Conservation (phyloP, 30 jellyfish, hydroid and myxozoan species). For the Cassiopea andromeda region DNA sequence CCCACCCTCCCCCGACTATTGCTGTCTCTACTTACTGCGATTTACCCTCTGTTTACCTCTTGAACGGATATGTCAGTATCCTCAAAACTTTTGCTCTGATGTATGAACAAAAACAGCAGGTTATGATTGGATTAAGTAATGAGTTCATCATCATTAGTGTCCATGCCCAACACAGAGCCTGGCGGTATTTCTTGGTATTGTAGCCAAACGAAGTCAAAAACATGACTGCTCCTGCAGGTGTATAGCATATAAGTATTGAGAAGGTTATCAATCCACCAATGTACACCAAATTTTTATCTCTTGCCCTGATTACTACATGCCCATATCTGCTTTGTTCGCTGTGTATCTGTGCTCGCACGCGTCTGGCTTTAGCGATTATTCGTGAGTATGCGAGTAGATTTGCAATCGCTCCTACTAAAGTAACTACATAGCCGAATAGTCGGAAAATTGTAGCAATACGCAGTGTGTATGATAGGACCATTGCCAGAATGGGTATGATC, state of each 20-base stretch:
- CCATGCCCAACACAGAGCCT: conserved; percentile 49
- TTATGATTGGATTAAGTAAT: conserved; percentile 40
- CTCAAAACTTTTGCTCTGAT: background rate
- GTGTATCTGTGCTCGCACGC: conserved; percentile 29
- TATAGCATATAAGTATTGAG: conserved; percentile 20
- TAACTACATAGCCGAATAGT: background rate
- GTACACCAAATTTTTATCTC: conserved; percentile 13
- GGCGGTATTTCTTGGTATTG: background rate
- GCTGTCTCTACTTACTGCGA: background rate
- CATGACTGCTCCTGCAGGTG: conserved; percentile 5
- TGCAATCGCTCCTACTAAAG: background rate
- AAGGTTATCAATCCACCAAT: conserved; percentile 37
- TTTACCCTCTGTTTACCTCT: background rate
- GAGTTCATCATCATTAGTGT: conserved; percentile 26
- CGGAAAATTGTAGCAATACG: background rate
- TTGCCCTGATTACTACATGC: background rate
- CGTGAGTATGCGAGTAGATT: conserved; percentile 24
- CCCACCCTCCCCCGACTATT: too few species aligned
- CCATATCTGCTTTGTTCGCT: conserved; percentile 14
- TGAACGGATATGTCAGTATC: conserved; percentile 1
- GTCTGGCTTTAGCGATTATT: conserved; percentile 25
- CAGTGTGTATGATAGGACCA: background rate
- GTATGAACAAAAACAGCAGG: conserved; percentile 24
- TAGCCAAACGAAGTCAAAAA: background rate
- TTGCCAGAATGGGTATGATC: conserved; percentile 5